Conservation (phyloP, 2,113 vertebrate species). For the Gobio gobio region DNA sequence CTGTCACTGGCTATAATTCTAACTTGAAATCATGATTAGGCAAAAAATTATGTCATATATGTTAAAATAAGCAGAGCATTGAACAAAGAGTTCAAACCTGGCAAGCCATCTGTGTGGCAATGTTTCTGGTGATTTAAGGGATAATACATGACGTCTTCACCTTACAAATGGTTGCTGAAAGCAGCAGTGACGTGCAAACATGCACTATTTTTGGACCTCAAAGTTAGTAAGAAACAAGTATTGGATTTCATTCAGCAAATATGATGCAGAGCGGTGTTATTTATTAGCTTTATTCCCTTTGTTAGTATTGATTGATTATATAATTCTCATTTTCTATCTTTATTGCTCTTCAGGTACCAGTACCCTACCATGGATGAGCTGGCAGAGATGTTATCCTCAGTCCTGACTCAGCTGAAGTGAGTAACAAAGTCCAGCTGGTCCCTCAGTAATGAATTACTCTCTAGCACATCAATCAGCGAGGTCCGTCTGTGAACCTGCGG, state of each 20-base stretch:
- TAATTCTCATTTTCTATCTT: background rate
- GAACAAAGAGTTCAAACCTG: background rate
- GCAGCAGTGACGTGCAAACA: background rate
- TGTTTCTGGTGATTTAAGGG: background rate
- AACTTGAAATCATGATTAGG: background rate
- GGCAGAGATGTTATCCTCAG: slow-evolving; percentile 92
- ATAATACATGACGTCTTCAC: background rate
- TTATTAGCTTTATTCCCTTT: too few relatives aligned
- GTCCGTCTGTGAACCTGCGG: background rate
- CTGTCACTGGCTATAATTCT: background rate
- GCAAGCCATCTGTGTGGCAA: background rate
- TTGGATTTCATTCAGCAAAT: background rate
- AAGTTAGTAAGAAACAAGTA: background rate
- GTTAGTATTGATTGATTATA: too few relatives aligned
- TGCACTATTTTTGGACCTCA: background rate
- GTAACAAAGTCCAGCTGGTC: slow-evolving; percentile 55
- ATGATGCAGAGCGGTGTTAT: background rate
- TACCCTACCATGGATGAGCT: slow-evolving; percentile 95
- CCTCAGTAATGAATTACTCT: background rate
- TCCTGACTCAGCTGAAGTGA: slow-evolving; percentile 91
- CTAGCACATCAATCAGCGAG: background rate
- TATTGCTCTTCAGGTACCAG: slow-evolving; percentile 80
- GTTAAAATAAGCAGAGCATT: background rate
- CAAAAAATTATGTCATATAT: background rate
- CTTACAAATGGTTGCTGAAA: background rate